phyloP scores from a whole-genome alignment of 2,888 invertebrate genomes.

The Dicyrtoma fusca region DNA sequence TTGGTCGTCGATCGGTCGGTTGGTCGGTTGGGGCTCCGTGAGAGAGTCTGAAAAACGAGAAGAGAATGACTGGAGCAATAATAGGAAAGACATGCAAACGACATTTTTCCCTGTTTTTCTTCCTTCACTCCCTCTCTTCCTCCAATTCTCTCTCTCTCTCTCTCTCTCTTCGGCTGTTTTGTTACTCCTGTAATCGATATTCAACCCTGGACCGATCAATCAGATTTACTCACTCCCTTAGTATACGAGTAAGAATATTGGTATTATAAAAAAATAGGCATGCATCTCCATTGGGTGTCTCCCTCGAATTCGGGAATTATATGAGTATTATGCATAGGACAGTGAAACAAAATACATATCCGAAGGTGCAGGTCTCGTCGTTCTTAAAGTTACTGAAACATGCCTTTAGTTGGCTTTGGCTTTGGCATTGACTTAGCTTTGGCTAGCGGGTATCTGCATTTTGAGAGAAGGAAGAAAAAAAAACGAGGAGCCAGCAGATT shows the following conservation, averaged over 20 bases:
- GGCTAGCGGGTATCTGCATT: conserved; percentile 7
- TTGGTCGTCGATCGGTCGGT: neutral
- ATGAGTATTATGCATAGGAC: too few species aligned
- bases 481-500: conserved; percentile 11
- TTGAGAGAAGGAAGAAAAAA: neutral
- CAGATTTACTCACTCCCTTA: conserved; percentile 30
- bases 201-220: conserved; percentile 51
- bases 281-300: neutral
- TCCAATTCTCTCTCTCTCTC: neutral
- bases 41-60: conserved; percentile 22
- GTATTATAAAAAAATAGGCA: too few species aligned
- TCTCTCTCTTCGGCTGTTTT: conserved; percentile 25
- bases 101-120: conserved; percentile 40
- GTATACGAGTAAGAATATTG: too few species aligned
- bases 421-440: too few species aligned
- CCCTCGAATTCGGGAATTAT: too few species aligned
- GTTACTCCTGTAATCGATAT: conserved; percentile 49
- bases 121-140: conserved; percentile 8
- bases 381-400: too few species aligned
- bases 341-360: neutral
- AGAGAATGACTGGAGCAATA: conserved; percentile 37
- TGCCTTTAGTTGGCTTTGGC: too few species aligned
- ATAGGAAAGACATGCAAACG: conserved; percentile 49
- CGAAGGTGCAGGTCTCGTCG: neutral
- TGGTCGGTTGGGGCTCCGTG: neutral